A percentile compares a stretch with the other conserved stretches of the same genome.
Conservation (phyloP, 1,140 invertebrate species). For the Sinella curviseta region DNA sequence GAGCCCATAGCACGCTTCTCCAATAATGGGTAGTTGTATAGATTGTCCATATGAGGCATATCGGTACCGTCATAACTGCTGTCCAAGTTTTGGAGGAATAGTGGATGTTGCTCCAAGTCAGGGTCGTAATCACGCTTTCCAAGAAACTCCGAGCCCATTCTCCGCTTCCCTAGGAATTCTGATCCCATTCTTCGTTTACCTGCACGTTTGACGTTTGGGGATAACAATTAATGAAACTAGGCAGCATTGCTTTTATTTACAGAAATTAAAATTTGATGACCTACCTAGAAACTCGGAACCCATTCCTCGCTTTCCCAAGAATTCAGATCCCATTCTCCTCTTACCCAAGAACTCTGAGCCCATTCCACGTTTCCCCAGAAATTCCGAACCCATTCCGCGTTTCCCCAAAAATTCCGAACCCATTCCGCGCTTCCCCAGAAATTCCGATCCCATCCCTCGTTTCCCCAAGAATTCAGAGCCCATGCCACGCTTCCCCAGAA, state of each 20-base stretch:
- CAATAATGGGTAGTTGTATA: background rate
- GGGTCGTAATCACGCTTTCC: background rate
- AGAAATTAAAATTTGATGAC: background rate
- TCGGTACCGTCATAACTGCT: background rate
- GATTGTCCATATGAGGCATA: background rate
- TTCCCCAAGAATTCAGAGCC: constrained; percentile 8
- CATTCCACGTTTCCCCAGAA: constrained; percentile 43
- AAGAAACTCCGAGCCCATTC: constrained; percentile 41
- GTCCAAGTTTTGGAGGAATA: background rate
- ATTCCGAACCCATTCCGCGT: constrained; percentile 46
- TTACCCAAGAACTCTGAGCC: constrained; percentile 17
- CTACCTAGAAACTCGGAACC: constrained; percentile 48
- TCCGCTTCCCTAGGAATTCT: constrained; percentile 47
- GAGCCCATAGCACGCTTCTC: constrained; percentile 41
- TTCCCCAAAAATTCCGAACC: constrained; percentile 15
- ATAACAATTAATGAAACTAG: background rate
- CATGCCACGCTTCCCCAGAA: constrained; percentile 42
- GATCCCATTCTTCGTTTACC: constrained; percentile 32
- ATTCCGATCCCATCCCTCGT: constrained; percentile 46
- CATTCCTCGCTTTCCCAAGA: constrained; percentile 44
- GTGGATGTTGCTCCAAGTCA: background rate
- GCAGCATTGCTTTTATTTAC: background rate
- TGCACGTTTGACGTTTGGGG: background rate
- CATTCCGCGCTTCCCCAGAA: constrained; percentile 43
- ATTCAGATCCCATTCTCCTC: constrained; percentile 43